Conservation (phyloP, 1,140 invertebrate genomes). For the Drosophila tropicalis region DNA sequence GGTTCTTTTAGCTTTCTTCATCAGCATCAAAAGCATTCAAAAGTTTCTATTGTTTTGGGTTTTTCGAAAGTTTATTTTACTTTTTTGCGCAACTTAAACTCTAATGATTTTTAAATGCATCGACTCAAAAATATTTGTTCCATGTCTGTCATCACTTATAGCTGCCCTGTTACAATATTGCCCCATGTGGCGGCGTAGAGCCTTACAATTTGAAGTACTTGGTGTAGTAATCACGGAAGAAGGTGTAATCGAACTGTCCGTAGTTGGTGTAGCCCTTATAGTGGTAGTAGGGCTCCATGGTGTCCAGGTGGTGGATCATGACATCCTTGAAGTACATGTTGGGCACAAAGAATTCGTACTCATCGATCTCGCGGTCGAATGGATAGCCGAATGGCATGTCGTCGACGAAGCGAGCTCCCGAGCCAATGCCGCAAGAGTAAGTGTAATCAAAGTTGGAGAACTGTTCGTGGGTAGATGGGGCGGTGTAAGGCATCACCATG, state of each 20-base stretch:
- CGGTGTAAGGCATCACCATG: conserved; percentile 82
- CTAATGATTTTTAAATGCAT: conserved; percentile 39
- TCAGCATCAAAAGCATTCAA: too few species aligned
- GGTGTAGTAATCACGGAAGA: conserved; percentile 72
- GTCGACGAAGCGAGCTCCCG: conserved; percentile 69
- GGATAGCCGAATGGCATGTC: conserved; percentile 83
- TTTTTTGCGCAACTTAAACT: conserved; percentile 65
- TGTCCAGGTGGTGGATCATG: conserved; percentile 66
- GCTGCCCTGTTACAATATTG: conserved; percentile 4
- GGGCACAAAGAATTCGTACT: conserved; percentile 80
- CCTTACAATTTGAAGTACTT: conserved; percentile 63
- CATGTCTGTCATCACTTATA: conserved; percentile 16
- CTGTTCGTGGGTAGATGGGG: conserved; percentile 62
- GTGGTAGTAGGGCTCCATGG: conserved; percentile 66
- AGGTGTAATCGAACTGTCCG: conserved; percentile 69
- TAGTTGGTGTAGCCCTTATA: conserved; percentile 71
- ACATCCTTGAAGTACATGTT: conserved; percentile 83
- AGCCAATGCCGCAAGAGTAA: conserved; percentile 72
- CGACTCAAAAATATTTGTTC: conserved; percentile 33
- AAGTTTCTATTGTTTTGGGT: neutral
- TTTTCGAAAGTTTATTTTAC: conserved; percentile 74
- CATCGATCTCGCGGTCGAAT: conserved; percentile 83
- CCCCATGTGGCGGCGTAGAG: neutral
- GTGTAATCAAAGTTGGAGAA: conserved; percentile 68
- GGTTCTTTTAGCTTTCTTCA: too few species aligned